Conservation (phyloP, 1,140 invertebrate species). For the Metopolophium dirhodum region DNA sequence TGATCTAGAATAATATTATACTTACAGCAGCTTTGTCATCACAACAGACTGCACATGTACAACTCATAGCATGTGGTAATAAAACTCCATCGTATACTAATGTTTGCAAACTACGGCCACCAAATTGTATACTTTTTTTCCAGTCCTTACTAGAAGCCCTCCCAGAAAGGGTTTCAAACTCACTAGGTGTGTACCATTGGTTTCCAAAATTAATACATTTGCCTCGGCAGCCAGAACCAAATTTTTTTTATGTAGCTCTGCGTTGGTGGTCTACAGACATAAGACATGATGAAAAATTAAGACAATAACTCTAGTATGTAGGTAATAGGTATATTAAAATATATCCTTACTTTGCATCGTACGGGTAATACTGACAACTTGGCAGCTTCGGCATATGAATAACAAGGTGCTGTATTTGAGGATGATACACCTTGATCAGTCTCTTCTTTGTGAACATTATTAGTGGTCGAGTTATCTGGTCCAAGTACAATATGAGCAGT, state of each 20-base stretch:
- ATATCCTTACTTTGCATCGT: conserved; percentile 65
- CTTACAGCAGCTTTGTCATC: conserved; percentile 87
- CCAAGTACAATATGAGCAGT: conserved; percentile 81
- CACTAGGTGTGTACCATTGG: conserved; percentile 90
- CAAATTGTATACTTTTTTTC: conserved; percentile 90
- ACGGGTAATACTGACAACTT: conserved; percentile 83
- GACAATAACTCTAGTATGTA: too few species aligned
- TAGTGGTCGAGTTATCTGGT: conserved; percentile 63
- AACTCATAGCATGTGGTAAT: conserved; percentile 91
- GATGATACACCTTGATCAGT: conserved; percentile 61
- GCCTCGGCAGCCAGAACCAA: conserved; percentile 88
- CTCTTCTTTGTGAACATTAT: conserved; percentile 64
- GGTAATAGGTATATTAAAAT: background rate
- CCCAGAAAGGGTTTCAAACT: conserved; percentile 89
- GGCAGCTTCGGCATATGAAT: conserved; percentile 80
- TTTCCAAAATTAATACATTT: conserved; percentile 85
- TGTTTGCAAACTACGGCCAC: conserved; percentile 87
- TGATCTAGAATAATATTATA: conserved; percentile 58
- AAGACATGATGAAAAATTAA: background rate
- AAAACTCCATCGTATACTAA: conserved; percentile 90
- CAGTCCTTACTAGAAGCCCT: conserved; percentile 93
- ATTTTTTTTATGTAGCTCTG: conserved; percentile 85
- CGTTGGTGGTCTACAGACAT: conserved; percentile 77
- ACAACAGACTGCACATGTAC: conserved; percentile 93
- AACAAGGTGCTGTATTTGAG: conserved; percentile 6